Percentiles rank a stretch among this genome's conserved stretches.
Conservation (phyloP, 2,888 invertebrate species). For the Zygaena filipendulae region DNA sequence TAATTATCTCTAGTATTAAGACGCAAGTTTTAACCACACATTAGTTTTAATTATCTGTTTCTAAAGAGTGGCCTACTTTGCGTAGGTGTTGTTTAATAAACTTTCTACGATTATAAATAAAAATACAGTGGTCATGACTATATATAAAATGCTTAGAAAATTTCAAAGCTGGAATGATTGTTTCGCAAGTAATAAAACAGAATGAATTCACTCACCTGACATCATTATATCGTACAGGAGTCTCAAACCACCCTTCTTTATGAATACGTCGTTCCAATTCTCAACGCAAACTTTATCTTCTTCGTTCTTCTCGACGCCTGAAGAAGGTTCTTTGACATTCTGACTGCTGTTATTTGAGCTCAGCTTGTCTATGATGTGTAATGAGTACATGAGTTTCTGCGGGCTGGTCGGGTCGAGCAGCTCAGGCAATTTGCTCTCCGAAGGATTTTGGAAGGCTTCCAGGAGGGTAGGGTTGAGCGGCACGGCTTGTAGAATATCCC, state of each 20-base stretch:
- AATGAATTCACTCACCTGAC: no score
- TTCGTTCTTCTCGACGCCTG: conserved; percentile 35
- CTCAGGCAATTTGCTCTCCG: conserved; percentile 74
- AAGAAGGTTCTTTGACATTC: conserved; percentile 34
- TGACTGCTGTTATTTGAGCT: conserved; percentile 40
- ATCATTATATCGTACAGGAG: conserved; percentile 93
- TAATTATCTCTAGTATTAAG: no score
- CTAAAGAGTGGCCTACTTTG: no score
- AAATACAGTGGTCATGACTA: no score
- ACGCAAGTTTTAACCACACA: no score
- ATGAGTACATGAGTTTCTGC: conserved; percentile 94
- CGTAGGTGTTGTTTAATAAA: no score
- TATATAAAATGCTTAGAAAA: no score
- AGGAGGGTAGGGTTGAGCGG: conserved; percentile 90
- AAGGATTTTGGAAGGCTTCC: conserved; percentile 83
- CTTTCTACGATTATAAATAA: no score
- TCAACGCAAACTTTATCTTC: conserved; percentile 41
- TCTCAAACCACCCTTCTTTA: conserved; percentile 87
- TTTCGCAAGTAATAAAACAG: no score
- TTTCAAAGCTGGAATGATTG: no score
- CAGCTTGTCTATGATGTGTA: conserved; percentile 81
- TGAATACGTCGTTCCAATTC: conserved; percentile 82
- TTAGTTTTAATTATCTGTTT: no score
- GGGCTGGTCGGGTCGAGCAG: conserved; percentile 89
- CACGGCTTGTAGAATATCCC: conserved; percentile 93